These are phyloP conservation scores for Lithophane socia DNA, from an alignment of 2,888 invertebrate genomes.

Conservation along the genomic window DNA sequence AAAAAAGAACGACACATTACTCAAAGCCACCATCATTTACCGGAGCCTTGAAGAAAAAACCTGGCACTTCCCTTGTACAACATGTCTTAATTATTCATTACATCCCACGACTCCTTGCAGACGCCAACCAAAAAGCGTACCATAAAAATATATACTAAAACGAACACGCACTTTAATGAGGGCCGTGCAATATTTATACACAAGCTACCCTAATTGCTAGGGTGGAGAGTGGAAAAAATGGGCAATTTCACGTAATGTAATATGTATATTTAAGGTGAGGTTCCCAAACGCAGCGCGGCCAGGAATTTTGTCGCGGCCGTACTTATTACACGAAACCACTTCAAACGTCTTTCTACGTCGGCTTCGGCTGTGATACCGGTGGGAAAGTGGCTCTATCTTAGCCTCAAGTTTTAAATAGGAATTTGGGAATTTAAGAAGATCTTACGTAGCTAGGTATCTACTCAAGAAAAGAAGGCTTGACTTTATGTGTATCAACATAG, in stretches of 20 bases:
- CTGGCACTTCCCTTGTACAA: constrained; percentile 79
- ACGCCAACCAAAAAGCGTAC: constrained; percentile 81
- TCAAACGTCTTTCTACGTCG: constrained; percentile 84
- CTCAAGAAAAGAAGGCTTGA: no score
- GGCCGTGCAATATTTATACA: constrained; percentile 90
- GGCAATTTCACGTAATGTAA: constrained; percentile 91
- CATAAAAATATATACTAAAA: constrained; percentile 89
- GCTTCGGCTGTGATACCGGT: constrained; percentile 66
- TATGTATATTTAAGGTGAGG: constrained; percentile 90
- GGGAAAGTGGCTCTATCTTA: constrained; percentile 79
- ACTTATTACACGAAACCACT: constrained; percentile 87
- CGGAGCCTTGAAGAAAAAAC: constrained; percentile 71
- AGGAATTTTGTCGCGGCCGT: constrained; percentile 87
- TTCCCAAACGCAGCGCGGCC: constrained; percentile 80
- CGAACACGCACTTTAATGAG: constrained; percentile 90
- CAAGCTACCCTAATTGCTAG: constrained; percentile 90
- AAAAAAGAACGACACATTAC: constrained; percentile 55
- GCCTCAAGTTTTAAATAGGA: not conserved
- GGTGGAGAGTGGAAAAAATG: constrained; percentile 91
- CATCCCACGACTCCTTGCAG: constrained; percentile 83
- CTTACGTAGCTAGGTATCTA: not conserved
- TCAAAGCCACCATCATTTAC: constrained; percentile 68
- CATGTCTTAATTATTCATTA: constrained; percentile 89
- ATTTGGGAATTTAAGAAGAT: not conserved
- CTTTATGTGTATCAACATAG: not conserved